Evolutionary conservation across 2,888 invertebrate genomes (phyloP).

Genomic region (Ecdyonurus torrentis): DNA sequence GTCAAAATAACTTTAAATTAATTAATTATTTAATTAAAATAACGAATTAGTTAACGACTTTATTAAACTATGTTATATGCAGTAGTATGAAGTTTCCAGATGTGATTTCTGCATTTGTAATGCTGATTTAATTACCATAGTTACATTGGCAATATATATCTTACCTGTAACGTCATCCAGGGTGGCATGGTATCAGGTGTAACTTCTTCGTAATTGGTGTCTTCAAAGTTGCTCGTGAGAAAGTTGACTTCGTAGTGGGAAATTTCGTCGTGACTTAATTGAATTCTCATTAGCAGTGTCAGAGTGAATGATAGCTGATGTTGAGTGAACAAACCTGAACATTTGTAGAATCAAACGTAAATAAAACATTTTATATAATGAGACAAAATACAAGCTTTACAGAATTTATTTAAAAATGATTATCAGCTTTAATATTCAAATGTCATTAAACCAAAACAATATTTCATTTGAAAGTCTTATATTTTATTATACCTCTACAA

Average conservation of each 20-base stretch:
- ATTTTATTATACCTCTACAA: slow-evolving; percentile 74
- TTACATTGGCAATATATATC: background rate
- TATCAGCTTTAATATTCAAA: background rate
- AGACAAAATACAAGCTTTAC: no score
- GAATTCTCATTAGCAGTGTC: slow-evolving; percentile 72
- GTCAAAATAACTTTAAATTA: no score
- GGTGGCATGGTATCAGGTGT: no score
- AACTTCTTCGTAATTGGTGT: background rate
- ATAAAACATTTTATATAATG: no score
- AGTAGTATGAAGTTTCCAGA: no score
- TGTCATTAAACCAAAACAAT: background rate
- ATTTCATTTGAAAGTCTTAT: slow-evolving; percentile 11
- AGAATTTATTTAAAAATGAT: no score
- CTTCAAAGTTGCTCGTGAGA: slow-evolving; percentile 57
- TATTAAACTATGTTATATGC: no score
- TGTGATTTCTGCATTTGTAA: no score
- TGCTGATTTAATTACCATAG: no score
- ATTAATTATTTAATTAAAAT: no score
- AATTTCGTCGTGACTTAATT: slow-evolving; percentile 47
- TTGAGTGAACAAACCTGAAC: slow-evolving; percentile 66
- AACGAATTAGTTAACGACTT: no score
- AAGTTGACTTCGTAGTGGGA: slow-evolving; percentile 63
- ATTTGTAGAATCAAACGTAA: no score
- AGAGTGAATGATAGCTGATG: slow-evolving; percentile 84
- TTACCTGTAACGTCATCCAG: background rate